Evolutionary conservation across 2,888 invertebrate species (phyloP).

Genomic region (Fragum whitleyi): DNA sequence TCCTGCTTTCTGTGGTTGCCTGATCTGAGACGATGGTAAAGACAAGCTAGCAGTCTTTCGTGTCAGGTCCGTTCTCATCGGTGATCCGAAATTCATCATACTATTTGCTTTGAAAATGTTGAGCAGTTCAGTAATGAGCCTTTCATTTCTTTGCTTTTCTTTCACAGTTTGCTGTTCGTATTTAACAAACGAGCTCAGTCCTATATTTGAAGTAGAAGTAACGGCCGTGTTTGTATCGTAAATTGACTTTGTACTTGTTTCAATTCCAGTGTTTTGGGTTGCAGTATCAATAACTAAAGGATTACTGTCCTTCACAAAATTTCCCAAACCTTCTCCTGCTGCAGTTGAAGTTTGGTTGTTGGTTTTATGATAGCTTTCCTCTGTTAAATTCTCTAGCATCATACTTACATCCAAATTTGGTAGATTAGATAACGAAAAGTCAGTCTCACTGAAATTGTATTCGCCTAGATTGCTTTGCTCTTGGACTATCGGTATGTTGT

Average conservation of each 20-base stretch:
- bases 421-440: background rate
- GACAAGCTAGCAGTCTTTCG: background rate
- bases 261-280: background rate
- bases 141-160: slow-evolving; percentile 8
- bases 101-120: slow-evolving; percentile 8
- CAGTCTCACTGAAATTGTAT: background rate
- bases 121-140: slow-evolving; percentile 13
- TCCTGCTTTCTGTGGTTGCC: background rate
- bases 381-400: background rate
- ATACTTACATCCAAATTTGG: background rate
- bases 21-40: background rate
- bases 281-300: background rate
- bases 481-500: background rate
- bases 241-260: background rate
- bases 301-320: background rate
- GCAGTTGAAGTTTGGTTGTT: background rate
- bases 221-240: background rate
- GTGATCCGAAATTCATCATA: background rate
- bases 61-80: background rate
- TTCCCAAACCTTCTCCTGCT: background rate
- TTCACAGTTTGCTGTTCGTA: background rate
- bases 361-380: background rate
- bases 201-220: background rate
- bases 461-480: background rate
- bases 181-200: background rate